Evolutionary conservation across 1,140 invertebrate genomes (phyloP).

Genomic region (Pararge aegeria): DNA sequence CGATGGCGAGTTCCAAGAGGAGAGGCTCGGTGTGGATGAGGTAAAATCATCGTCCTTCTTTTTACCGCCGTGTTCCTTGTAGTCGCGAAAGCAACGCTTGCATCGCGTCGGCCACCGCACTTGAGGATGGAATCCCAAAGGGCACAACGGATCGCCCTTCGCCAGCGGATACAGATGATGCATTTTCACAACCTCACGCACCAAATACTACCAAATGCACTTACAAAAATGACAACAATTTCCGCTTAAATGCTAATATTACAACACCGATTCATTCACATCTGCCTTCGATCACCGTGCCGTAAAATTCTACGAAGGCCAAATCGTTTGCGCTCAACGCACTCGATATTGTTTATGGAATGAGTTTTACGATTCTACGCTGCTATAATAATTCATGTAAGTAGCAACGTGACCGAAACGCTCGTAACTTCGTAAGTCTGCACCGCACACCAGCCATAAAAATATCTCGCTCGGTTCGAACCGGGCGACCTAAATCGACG

Average conservation of each 20-base stretch:
- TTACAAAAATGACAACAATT: slow-evolving; percentile 62
- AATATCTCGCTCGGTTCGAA: slow-evolving; percentile 72
- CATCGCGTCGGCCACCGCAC: slow-evolving; percentile 95
- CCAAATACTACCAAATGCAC: slow-evolving; percentile 57
- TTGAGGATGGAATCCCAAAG: slow-evolving; percentile 96
- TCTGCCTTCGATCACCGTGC: slow-evolving; percentile 31
- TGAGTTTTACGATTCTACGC: slow-evolving; percentile 64
- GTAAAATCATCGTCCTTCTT: slow-evolving; percentile 86
- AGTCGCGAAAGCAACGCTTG: slow-evolving; percentile 96
- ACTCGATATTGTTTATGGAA: slow-evolving; percentile 64
- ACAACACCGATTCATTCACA: slow-evolving; percentile 38
- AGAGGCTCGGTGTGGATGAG: slow-evolving; percentile 87
- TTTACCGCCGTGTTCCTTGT: slow-evolving; percentile 91
- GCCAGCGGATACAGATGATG: slow-evolving; percentile 89
- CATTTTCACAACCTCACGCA: slow-evolving; percentile 76
- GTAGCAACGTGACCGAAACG: slow-evolving; percentile 54
- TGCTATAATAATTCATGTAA: slow-evolving; percentile 70
- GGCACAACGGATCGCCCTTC: slow-evolving; percentile 93
- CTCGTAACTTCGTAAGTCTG: slow-evolving; percentile 66
- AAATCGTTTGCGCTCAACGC: slow-evolving; percentile 26
- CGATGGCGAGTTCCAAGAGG: slow-evolving; percentile 82
- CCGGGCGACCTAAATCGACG: slow-evolving; percentile 75
- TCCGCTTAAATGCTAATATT: slow-evolving; percentile 58
- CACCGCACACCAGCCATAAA: slow-evolving; percentile 69
- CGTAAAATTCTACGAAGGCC: slow-evolving; percentile 29